Evolutionary conservation across 2,797 vertebrate species (phyloP), one percentile per base, ranked within the genome.

Genomic region (Karalla daura): DNA sequence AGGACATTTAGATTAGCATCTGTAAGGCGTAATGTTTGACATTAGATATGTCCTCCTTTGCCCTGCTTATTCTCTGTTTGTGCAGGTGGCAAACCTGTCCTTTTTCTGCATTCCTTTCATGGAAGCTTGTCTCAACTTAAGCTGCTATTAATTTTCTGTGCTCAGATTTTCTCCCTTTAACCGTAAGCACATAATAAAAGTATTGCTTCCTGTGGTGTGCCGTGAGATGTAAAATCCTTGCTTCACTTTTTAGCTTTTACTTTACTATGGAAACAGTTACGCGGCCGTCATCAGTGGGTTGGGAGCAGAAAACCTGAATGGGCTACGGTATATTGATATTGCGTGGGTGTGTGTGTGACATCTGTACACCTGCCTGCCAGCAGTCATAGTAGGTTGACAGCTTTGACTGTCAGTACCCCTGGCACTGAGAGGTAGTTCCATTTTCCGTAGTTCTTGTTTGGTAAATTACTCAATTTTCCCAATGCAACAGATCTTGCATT

Each of bases 31-130:
- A 8, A 23, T 7, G 13, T 45, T 39, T 30, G 1, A 10, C 24
- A 36, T 18, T 21, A 32, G 25, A 23, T 40, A 40, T 12, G 44
- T 24, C 30, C 15, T 4, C 15, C 1, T 6, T 12, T 33, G n/a
- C 27, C 17, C 11, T n/a, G n/a, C n/a, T n/a, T n/a, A n/a, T n/a
- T 47, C 23, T 65, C n/a, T 46, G 14, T 50, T 69, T 51, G 44
- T 35, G 25, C 45, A 47, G 36, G 24, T 63, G 8, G 5, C n/a
- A 27, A 18, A 11, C 5, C 2, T 40, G 56, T 36, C 25, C 44
- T 30, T 15, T 25, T 10, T 43, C 13, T 41, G 4, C 7, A n/a
- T n/a, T n/a, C 17, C 24, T 14, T 15, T 40, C 36, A 17, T 4
- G 25, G 18, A 27, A 9, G 12, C 11, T 23, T 12, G 4, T 21